These are phyloP conservation scores for Luperina nickerlii DNA, from an alignment of 2,888 invertebrate genomes.

Conservation along the genomic window DNA sequence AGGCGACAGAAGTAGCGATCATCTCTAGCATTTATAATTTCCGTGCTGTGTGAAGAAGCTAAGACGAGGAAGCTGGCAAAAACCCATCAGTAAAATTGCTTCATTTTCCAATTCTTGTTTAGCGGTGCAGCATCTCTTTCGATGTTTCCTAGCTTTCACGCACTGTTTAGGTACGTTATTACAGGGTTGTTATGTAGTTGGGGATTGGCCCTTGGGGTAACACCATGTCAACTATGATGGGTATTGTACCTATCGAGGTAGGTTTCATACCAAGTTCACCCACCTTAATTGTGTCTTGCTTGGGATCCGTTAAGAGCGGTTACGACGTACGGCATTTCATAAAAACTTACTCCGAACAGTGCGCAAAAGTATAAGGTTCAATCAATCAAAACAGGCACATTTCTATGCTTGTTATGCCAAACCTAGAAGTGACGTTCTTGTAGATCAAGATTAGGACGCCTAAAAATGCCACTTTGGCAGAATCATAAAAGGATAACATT, in stretches of 20 bases:
- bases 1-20: neutral
- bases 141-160: neutral
- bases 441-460: neutral
- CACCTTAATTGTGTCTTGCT: too few species aligned
- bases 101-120: neutral
- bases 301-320: too few species aligned
- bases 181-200: neutral
- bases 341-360: too few species aligned
- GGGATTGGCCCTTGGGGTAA: neutral
- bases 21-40: neutral
- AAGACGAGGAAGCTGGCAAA: neutral
- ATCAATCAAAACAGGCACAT: neutral
- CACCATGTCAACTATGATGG: neutral
- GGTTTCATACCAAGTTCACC: neutral
- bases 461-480: too few species aligned
- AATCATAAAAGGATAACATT: too few species aligned
- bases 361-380: too few species aligned
- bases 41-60: neutral
- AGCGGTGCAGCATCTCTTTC: neutral
- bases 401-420: neutral
- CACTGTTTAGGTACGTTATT: neutral
- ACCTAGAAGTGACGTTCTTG: slow-evolving; percentile 3
- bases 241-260: too few species aligned
- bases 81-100: neutral
- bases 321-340: too few species aligned